Percentiles rank a stretch among this genome's conserved stretches.
Evolutionary conservation across 1,140 invertebrate species (phyloP).

Genomic region (Microplitis demolitor): DNA sequence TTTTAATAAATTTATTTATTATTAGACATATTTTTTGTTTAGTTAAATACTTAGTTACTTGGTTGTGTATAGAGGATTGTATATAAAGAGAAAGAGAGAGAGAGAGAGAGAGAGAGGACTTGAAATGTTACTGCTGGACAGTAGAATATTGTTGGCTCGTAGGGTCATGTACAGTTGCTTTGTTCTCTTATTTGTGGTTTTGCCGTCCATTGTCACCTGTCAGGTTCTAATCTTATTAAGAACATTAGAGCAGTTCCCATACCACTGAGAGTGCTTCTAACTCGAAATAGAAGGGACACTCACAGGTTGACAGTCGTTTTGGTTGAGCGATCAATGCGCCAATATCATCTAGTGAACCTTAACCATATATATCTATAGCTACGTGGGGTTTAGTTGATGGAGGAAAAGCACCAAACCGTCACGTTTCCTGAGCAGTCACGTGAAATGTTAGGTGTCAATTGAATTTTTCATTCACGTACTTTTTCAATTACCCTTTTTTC

Average conservation of each 20-base stretch:
- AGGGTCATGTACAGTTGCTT: neutral
- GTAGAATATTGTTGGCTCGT: too few relatives aligned
- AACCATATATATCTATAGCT: neutral
- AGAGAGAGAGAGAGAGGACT: too few relatives aligned
- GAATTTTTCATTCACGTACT: neutral
- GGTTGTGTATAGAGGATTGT: too few relatives aligned
- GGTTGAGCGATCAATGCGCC: slow-evolving; percentile 14
- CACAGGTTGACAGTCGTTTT: slow-evolving; percentile 1
- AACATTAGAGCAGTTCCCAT: slow-evolving; percentile 1
- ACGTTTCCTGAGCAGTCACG: neutral
- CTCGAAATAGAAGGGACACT: neutral
- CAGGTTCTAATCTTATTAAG: slow-evolving; percentile 16
- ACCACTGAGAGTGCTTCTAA: neutral
- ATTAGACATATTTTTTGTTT: too few relatives aligned
- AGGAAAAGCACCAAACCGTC: neutral
- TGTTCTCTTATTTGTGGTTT: neutral
- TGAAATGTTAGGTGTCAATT: neutral
- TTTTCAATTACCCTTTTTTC: too few relatives aligned
- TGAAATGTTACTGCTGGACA: too few relatives aligned
- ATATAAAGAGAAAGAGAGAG: too few relatives aligned
- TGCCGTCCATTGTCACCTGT: slow-evolving; percentile 18
- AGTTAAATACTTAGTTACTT: too few relatives aligned
- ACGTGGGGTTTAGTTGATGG: neutral
- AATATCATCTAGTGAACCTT: neutral
- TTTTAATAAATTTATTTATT: too few relatives aligned